Percentiles rank a stretch among this genome's conserved stretches.
Evolutionary conservation across 2,797 vertebrate species (phyloP).

Genomic region (Malurus leucopterus): DNA sequence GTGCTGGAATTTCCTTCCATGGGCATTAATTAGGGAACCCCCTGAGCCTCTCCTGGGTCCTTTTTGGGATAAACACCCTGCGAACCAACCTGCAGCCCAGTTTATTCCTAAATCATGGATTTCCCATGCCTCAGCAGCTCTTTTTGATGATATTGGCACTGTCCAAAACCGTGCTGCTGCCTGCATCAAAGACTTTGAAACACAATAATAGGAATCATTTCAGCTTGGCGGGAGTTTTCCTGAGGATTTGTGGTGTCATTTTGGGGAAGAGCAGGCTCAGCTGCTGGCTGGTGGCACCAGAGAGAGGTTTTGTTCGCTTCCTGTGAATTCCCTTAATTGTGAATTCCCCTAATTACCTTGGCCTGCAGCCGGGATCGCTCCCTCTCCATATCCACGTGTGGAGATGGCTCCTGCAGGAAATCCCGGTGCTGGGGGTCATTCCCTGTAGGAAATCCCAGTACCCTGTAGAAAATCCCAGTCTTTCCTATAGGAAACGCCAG

Average conservation of each 20-base stretch:
- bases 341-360: background rate
- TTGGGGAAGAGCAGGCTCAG: background rate
- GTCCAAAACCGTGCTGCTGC: accelerated
- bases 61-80: background rate
- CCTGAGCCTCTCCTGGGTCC: background rate
- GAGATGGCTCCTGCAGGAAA: background rate
- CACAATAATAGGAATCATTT: accelerated
- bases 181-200: background rate
- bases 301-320: background rate
- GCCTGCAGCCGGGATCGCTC: background rate
- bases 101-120: background rate
- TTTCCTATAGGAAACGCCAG: too few species aligned
- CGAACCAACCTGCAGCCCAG: background rate
- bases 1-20: background rate
- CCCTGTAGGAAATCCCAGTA: background rate
- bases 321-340: background rate
- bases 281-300: background rate
- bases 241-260: background rate
- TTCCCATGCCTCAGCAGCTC: background rate
- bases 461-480: too few species aligned
- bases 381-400: accelerated
- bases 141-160: background rate
- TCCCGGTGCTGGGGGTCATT: background rate
- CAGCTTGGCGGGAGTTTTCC: background rate
- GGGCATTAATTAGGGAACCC: background rate